Percentiles rank a stretch among this genome's conserved stretches.
These are phyloP conservation scores for Diachasma alloeum DNA, from an alignment of 1,140 invertebrate species.

Conservation along the genomic window DNA sequence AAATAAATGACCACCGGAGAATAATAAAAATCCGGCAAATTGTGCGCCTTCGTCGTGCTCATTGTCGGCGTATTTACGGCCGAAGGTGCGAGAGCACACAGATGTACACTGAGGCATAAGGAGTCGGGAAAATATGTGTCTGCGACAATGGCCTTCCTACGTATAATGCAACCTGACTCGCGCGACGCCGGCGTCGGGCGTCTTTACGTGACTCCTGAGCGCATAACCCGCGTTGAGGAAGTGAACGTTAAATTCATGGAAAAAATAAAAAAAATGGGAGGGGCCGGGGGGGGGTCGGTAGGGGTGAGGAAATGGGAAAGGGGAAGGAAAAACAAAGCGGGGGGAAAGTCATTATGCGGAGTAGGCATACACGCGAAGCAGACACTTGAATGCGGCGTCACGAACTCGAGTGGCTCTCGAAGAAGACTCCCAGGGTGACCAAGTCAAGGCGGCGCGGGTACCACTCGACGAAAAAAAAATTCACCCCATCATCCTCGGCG, in stretches of 20 bases:
- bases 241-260: not conserved
- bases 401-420: slow-evolving; percentile 35
- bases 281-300: too few species aligned
- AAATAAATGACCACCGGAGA: not conserved
- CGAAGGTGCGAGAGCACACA: slow-evolving; percentile 11
- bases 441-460: not conserved
- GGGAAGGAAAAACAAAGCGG: not conserved
- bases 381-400: slow-evolving; percentile 27
- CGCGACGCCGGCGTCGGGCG: not conserved
- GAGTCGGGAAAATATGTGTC: not conserved
- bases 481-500: not conserved
- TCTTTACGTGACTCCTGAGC: slow-evolving; percentile 2
- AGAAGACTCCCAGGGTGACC: not conserved
- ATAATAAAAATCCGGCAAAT: slow-evolving; percentile 10
- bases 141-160: not conserved
- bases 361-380: slow-evolving; percentile 7
- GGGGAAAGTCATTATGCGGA: slow-evolving; percentile 6
- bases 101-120: not conserved
- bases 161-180: not conserved
- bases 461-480: not conserved
- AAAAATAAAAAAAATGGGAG: not conserved
- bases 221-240: not conserved
- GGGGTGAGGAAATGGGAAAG: not conserved
- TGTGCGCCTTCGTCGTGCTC: slow-evolving; percentile 12
- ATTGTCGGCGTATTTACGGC: slow-evolving; percentile 16